A percentile compares a stretch with the other conserved stretches of the same genome.
These are phyloP conservation scores for Ridgeia piscesae DNA, from an alignment of 1,140 invertebrate species.

Conservation along the genomic window DNA sequence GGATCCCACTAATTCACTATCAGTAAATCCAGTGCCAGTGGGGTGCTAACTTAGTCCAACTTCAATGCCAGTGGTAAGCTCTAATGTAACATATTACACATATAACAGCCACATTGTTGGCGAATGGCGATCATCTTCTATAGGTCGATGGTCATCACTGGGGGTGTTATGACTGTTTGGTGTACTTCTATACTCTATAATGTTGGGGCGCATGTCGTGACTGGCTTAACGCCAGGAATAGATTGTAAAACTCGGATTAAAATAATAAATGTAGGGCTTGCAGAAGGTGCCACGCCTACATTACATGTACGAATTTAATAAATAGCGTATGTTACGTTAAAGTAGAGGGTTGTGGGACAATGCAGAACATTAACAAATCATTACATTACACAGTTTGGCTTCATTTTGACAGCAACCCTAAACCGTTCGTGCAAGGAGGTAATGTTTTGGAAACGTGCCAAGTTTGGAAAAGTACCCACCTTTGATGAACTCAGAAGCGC, in stretches of 20 bases:
- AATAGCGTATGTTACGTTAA: not conserved
- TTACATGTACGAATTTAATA: no score
- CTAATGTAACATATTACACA: not conserved
- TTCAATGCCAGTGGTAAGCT: not conserved
- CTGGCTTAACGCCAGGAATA: not conserved
- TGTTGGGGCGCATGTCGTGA: not conserved
- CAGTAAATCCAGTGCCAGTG: no score
- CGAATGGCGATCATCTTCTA: not conserved
- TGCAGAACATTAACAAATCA: not conserved
- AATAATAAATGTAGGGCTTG: not conserved
- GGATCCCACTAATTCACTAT: no score
- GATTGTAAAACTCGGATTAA: not conserved
- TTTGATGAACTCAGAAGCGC: slow-evolving; percentile 57
- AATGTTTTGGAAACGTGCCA: slow-evolving; percentile 1
- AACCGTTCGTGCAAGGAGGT: not conserved
- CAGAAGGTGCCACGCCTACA: not conserved
- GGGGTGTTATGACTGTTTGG: not conserved
- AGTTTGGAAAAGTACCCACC: slow-evolving; percentile 40
- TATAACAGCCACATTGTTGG: not conserved
- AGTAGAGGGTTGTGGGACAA: not conserved
- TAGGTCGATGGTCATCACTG: not conserved
- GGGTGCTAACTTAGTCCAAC: no score
- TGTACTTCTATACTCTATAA: not conserved
- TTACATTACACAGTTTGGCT: slow-evolving; percentile 10
- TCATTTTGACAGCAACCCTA: not conserved